Conservation (phyloP, 2,113 vertebrate genomes). For the Gobius niger region DNA sequence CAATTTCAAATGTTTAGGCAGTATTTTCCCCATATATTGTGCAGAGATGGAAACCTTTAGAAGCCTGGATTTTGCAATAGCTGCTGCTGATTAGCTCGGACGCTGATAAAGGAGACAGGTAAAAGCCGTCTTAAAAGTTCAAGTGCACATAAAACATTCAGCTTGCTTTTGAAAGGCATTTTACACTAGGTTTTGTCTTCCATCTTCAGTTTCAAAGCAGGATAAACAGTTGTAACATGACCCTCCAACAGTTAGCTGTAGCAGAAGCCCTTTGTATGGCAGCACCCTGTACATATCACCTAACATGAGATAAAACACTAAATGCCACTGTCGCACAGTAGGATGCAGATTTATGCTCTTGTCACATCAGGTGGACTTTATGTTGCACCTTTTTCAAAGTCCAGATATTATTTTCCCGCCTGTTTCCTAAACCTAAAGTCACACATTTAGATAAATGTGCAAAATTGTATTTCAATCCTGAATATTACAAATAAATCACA, state of each 20-base stretch:
- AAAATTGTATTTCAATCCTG: too few species aligned
- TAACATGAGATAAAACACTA: conserved; percentile 37
- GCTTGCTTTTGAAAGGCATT: conserved; percentile 17
- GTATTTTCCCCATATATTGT: neutral
- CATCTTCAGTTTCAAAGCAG: conserved; percentile 49
- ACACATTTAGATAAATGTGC: too few species aligned
- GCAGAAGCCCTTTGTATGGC: conserved; percentile 34
- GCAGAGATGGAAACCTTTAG: conserved; percentile 5
- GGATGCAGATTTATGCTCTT: conserved; percentile 15
- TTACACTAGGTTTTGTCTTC: conserved; percentile 20
- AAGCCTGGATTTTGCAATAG: conserved; percentile 11
- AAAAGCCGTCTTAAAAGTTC: conserved; percentile 19
- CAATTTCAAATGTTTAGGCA: too few species aligned
- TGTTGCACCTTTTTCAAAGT: neutral
- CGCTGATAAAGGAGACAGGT: conserved; percentile 1
- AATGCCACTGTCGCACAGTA: conserved; percentile 22
- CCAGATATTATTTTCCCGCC: too few species aligned
- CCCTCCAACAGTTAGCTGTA: conserved; percentile 19
- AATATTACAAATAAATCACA: too few species aligned
- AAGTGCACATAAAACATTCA: conserved; percentile 47
- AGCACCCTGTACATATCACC: conserved; percentile 24
- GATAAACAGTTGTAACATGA: conserved; percentile 49
- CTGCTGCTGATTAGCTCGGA: conserved; percentile 28
- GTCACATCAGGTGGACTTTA: conserved; percentile 8
- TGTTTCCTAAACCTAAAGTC: too few species aligned